These are phyloP conservation scores for Calliopum simillimum DNA, from an alignment of 2,888 invertebrate genomes.

Conservation along the genomic window DNA sequence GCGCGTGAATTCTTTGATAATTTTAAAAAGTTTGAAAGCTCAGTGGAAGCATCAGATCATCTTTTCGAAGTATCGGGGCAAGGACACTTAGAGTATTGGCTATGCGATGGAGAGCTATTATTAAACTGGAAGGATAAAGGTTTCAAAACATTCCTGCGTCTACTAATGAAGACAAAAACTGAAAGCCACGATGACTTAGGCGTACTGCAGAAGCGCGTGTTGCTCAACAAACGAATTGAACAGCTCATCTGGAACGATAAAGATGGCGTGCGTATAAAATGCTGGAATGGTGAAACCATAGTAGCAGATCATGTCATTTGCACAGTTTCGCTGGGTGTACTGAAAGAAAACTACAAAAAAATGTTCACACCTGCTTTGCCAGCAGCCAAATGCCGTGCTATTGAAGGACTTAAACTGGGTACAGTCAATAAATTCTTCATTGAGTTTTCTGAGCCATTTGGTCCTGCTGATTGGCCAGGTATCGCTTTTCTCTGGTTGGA, in stretches of 20 bases:
- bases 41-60: slow-evolving; percentile 72
- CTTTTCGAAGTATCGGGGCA: slow-evolving; percentile 77
- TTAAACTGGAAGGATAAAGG: slow-evolving; percentile 82
- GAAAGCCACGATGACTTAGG: slow-evolving; percentile 50
- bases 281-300: slow-evolving; percentile 42
- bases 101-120: slow-evolving; percentile 77
- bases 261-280: slow-evolving; percentile 57
- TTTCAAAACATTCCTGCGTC: slow-evolving; percentile 75
- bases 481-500: slow-evolving; percentile 67
- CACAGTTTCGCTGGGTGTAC: slow-evolving; percentile 72
- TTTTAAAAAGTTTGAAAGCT: slow-evolving; percentile 69
- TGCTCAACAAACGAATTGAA: slow-evolving; percentile 42
- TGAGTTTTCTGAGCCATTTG: slow-evolving; percentile 64
- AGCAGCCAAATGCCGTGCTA: slow-evolving; percentile 67
- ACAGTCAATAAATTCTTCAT: slow-evolving; percentile 74
- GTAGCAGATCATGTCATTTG: slow-evolving; percentile 54
- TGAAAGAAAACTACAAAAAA: slow-evolving; percentile 67
- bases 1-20: slow-evolving; percentile 72
- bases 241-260: slow-evolving; percentile 41
- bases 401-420: slow-evolving; percentile 71
- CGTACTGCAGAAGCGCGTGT: slow-evolving; percentile 53
- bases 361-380: slow-evolving; percentile 69
- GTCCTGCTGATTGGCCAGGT: slow-evolving; percentile 54
- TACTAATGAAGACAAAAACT: slow-evolving; percentile 69
- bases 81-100: slow-evolving; percentile 74